Conservation (phyloP, 2,797 vertebrate species). For the Anguilla pacifica region DNA sequence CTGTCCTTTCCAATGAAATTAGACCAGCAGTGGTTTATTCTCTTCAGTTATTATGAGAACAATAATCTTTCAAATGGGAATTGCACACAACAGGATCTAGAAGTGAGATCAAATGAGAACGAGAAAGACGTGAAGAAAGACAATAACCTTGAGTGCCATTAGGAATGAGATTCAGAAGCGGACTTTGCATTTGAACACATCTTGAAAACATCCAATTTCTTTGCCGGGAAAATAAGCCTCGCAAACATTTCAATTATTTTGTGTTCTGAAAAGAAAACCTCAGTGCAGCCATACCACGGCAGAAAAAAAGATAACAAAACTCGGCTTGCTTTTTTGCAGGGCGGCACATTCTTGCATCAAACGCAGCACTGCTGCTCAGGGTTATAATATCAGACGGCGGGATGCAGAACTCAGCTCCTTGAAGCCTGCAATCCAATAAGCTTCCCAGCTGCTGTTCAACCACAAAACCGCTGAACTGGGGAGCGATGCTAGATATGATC, state of each 20-base stretch:
- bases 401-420: not conserved
- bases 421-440: not conserved
- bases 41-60: slow-evolving; percentile 31
- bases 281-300: not conserved
- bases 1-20: slow-evolving; percentile 31
- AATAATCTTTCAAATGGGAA: slow-evolving; percentile 30
- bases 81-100: slow-evolving; percentile 6
- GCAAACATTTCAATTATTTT: slow-evolving; percentile 14
- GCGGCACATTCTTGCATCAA: not conserved
- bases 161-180: not conserved
- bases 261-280: slow-evolving; percentile 6
- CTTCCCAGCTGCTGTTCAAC: not conserved
- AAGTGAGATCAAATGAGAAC: slow-evolving; percentile 9
- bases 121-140: not conserved
- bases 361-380: not conserved
- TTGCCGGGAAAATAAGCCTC: not conserved
- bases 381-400: not conserved
- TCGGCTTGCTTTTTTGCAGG: not conserved
- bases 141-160: not conserved
- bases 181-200: not conserved
- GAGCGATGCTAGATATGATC: not conserved
- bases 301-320: not conserved
- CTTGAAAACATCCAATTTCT: not conserved
- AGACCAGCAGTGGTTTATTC: slow-evolving; percentile 23
- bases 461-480: not conserved